A percentile compares a stretch with the other conserved stretches of the same genome.
phyloP scores from a whole-genome alignment of 2,113 vertebrate species.

The Myanophis thanlyinensis region DNA sequence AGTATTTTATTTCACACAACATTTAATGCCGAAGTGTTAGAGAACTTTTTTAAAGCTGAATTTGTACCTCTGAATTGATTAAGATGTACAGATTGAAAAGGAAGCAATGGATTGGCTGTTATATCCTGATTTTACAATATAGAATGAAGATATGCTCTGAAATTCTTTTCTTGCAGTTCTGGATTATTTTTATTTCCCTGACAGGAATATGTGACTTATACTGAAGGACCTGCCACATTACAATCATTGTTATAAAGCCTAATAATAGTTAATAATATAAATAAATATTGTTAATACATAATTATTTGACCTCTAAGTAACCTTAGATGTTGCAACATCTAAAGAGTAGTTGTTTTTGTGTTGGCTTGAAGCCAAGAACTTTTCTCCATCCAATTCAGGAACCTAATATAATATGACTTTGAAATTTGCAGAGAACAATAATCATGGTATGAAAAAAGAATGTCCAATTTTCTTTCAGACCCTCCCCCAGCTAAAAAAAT shows the following conservation, averaged over 20 bases:
- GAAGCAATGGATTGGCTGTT: neutral
- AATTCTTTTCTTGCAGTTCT: neutral
- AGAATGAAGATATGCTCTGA: neutral
- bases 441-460: neutral
- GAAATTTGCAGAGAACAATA: neutral
- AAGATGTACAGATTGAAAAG: neutral
- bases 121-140: neutral
- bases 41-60: constrained; percentile 45
- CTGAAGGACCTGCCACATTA: neutral
- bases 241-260: neutral
- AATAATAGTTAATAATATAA: neutral
- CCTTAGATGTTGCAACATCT: neutral
- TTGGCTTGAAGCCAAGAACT: neutral
- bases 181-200: neutral
- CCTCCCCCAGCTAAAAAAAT: neutral
- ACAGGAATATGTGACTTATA: neutral
- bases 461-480: neutral
- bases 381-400: neutral
- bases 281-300: neutral
- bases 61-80: constrained; percentile 23
- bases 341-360: neutral
- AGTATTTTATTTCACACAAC: constrained; percentile 12
- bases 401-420: neutral
- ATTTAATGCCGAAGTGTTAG: constrained; percentile 44
- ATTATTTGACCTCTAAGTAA: neutral